Percentiles rank a stretch among this genome's conserved stretches.
phyloP scores from a whole-genome alignment of 1,140 invertebrate genomes.

The Bombus affinis region DNA sequence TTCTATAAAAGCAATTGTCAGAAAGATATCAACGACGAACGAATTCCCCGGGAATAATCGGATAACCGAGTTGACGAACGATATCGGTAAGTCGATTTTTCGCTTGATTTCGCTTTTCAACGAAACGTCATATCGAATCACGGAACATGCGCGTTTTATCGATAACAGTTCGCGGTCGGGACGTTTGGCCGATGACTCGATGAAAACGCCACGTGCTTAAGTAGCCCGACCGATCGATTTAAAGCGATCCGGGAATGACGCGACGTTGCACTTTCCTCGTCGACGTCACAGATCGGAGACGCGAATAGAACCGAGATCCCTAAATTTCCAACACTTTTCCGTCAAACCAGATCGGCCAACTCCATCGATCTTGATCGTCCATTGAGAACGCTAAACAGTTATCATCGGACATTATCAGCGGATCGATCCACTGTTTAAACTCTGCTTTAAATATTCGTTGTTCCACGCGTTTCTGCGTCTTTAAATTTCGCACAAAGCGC shows the following conservation, averaged over 20 bases:
- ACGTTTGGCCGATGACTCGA: constrained; percentile 3
- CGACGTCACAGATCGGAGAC: constrained; percentile 75
- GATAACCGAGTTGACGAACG: neutral
- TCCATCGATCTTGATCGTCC: no score
- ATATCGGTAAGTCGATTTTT: neutral
- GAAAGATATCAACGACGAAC: no score
- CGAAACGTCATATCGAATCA: neutral
- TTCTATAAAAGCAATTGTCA: no score
- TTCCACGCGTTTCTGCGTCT: no score
- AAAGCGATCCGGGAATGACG: constrained; percentile 41
- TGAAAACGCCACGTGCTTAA: constrained; percentile 31
- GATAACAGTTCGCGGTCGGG: constrained; percentile 3
- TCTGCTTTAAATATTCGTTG: no score
- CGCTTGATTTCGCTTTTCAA: neutral
- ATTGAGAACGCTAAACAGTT: neutral
- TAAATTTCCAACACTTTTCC: constrained; percentile 75
- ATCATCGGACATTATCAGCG: neutral
- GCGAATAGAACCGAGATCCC: constrained; percentile 77
- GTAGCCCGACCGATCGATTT: constrained; percentile 49
- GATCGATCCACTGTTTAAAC: neutral
- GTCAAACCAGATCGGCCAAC: constrained; percentile 62
- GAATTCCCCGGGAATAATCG: rapidly evolving
- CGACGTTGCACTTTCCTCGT: constrained; percentile 62
- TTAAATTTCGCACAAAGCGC: no score
- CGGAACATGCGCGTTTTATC: constrained; percentile 12